phyloP scores from a whole-genome alignment of 1,140 invertebrate species.

The Diorhabda sublineata region DNA sequence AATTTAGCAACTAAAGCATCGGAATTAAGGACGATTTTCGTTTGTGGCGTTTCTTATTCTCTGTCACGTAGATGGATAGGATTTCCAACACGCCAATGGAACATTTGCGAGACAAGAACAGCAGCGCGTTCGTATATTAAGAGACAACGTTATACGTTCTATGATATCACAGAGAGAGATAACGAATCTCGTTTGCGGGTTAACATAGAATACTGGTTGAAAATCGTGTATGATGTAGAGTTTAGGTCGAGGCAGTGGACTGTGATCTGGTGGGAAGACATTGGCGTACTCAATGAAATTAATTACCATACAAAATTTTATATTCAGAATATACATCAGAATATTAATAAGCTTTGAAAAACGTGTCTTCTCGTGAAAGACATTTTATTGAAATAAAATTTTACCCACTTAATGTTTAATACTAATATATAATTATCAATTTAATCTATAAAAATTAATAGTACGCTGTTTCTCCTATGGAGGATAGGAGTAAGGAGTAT shows the following conservation, averaged over 20 bases:
- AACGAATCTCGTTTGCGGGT: neutral
- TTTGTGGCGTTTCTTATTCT: neutral
- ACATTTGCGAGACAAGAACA: conserved; percentile 18
- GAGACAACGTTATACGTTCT: conserved; percentile 7
- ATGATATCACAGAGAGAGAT: conserved; percentile 11
- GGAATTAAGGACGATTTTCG: neutral
- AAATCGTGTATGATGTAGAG: neutral
- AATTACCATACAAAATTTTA: too few species aligned
- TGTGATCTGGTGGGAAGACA: conserved; percentile 9
- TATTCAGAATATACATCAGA: too few species aligned
- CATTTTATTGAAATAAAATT: too few species aligned
- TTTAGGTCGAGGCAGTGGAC: neutral
- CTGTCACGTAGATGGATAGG: conserved; percentile 9
- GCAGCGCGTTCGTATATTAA: conserved; percentile 10
- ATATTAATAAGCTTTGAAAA: too few species aligned
- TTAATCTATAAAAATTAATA: too few species aligned
- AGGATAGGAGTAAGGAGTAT: too few species aligned
- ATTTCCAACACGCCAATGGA: conserved; percentile 12
- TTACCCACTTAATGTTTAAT: too few species aligned
- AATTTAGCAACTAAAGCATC: neutral
- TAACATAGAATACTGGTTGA: neutral
- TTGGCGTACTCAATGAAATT: neutral
- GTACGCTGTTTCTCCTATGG: too few species aligned
- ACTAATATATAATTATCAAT: too few species aligned
- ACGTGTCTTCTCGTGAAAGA: too few species aligned